These are phyloP conservation scores for Tetropium fuscum DNA, from an alignment of 2,888 invertebrate species.

Conservation along the genomic window DNA sequence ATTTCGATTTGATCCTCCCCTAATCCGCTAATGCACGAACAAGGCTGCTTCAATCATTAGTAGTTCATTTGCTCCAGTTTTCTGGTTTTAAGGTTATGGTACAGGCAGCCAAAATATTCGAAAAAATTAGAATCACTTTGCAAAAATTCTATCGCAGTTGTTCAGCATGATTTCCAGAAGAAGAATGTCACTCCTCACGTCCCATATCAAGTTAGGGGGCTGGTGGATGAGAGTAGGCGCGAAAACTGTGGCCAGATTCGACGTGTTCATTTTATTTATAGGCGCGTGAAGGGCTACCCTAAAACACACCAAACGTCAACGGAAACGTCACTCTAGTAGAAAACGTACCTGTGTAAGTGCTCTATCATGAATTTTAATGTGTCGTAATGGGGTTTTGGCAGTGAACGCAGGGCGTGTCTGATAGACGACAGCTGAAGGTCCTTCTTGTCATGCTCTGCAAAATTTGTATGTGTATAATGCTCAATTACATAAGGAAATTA, in stretches of 20 bases:
- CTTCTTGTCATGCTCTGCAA: slow-evolving; percentile 67
- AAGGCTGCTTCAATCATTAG: too few relatives aligned
- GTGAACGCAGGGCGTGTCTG: slow-evolving; percentile 72
- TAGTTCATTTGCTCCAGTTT: too few relatives aligned
- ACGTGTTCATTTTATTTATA: slow-evolving; percentile 92
- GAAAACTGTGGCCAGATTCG: slow-evolving; percentile 93
- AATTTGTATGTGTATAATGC: not conserved
- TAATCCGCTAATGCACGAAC: too few relatives aligned
- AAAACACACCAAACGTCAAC: slow-evolving; percentile 41
- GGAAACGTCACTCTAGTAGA: not conserved
- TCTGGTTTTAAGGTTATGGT: too few relatives aligned
- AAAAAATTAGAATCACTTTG: slow-evolving; percentile 6
- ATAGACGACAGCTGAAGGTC: slow-evolving; percentile 74
- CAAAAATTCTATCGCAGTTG: slow-evolving; percentile 70
- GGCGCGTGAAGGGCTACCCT: slow-evolving; percentile 85
- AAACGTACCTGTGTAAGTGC: slow-evolving; percentile 80
- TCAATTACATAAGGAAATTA: not conserved
- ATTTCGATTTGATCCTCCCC: too few relatives aligned
- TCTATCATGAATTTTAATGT: slow-evolving; percentile 87
- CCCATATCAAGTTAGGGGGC: slow-evolving; percentile 78
- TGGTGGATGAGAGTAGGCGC: slow-evolving; percentile 89
- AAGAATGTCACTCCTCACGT: slow-evolving; percentile 79
- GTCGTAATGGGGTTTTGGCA: slow-evolving; percentile 88
- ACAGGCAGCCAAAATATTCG: too few relatives aligned
- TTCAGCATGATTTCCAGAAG: slow-evolving; percentile 83